Conservation (phyloP, 1,140 invertebrate genomes). For the Triops cancriformis region DNA sequence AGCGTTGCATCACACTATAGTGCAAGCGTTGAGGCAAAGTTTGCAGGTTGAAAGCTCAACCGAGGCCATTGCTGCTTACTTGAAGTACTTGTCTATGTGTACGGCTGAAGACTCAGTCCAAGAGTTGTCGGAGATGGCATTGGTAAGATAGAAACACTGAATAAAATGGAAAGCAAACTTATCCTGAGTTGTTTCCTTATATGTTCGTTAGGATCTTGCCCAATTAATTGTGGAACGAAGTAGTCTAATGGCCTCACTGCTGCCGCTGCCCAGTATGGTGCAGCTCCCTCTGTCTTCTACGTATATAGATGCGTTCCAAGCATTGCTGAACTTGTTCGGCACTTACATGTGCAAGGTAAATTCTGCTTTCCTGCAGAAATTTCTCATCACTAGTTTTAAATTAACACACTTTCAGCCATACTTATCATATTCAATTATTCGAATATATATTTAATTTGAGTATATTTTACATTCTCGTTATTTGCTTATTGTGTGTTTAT, state of each 20-base stretch:
- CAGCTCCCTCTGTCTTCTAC: not conserved
- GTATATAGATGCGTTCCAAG: slow-evolving; percentile 53
- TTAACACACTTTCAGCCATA: too few relatives aligned
- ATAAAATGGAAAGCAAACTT: not conserved
- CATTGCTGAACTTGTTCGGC: slow-evolving; percentile 67
- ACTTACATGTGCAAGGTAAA: slow-evolving; percentile 61
- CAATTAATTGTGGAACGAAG: slow-evolving; percentile 88
- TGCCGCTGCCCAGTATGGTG: slow-evolving; percentile 48
- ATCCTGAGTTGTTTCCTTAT: slow-evolving; percentile 25
- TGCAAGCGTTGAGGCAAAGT: slow-evolving; percentile 59
- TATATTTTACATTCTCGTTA: too few relatives aligned
- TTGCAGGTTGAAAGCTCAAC: slow-evolving; percentile 86
- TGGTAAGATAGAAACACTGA: slow-evolving; percentile 34
- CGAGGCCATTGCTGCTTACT: slow-evolving; percentile 73
- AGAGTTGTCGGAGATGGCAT: slow-evolving; percentile 42
- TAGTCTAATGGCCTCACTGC: slow-evolving; percentile 71
- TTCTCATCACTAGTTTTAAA: not conserved
- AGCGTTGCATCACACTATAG: slow-evolving; percentile 45
- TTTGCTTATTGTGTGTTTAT: not conserved
- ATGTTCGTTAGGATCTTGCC: slow-evolving; percentile 61
- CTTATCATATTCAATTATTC: too few relatives aligned
- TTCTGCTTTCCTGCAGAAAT: slow-evolving; percentile 30
- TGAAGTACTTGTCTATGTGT: slow-evolving; percentile 71
- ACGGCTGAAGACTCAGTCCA: slow-evolving; percentile 54
- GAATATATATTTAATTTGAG: too few relatives aligned